Evolutionary conservation across 30 jellyfish, hydroid and myxozoan species (phyloP).

Genomic region (Cassiopea andromeda): DNA sequence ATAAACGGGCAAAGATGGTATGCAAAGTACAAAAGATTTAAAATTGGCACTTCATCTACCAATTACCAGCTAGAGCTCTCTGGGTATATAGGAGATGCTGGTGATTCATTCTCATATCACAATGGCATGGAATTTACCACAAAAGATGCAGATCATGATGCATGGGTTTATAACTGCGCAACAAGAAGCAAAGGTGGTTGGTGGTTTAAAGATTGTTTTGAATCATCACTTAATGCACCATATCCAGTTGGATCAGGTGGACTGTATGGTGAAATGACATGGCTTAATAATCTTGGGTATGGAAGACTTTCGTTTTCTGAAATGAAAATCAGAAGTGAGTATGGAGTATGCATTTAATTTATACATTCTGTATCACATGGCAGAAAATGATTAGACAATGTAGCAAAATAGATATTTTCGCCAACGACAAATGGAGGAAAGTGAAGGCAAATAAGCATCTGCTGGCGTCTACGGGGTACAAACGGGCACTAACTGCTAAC

Average conservation of each 20-base stretch:
- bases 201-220: slow-evolving; percentile 23
- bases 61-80: neutral
- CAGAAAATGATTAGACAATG: no score
- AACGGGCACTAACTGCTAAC: no score
- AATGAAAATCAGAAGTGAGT: neutral
- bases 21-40: slow-evolving; percentile 5
- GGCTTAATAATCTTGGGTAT: neutral
- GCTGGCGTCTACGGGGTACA: no score
- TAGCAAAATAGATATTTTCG: no score
- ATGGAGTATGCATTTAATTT: no score
- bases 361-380: no score
- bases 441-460: no score
- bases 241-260: neutral
- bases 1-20: slow-evolving; percentile 3
- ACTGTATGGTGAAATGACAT: neutral
- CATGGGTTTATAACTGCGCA: neutral
- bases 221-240: neutral
- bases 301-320: neutral
- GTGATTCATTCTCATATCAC: neutral
- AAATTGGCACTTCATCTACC: neutral
- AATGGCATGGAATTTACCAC: neutral
- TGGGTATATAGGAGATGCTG: neutral
- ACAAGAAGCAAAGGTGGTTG: neutral
- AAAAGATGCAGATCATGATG: slow-evolving; percentile 12
- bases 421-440: no score